These are phyloP conservation scores for Reinhardtius hippoglossoides DNA, from an alignment of 2,113 vertebrate genomes.

Conservation along the genomic window DNA sequence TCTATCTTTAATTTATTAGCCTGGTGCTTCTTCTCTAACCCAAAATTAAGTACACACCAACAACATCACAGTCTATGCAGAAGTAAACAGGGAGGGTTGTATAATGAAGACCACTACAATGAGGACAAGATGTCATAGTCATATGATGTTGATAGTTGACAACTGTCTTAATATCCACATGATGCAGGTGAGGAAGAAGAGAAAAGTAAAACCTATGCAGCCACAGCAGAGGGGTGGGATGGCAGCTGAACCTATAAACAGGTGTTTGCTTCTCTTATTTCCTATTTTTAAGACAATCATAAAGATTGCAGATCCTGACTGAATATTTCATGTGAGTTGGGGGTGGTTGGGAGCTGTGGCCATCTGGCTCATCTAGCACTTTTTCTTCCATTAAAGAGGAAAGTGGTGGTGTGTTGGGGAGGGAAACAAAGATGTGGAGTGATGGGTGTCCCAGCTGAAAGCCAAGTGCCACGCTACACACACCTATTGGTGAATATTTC, in stretches of 20 bases:
- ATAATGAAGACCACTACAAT: background rate
- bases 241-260: background rate
- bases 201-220: background rate
- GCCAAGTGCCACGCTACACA: constrained; percentile 4
- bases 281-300: constrained; percentile 76
- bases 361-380: constrained; percentile 74
- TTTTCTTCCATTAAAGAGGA: constrained; percentile 54
- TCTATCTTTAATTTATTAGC: constrained; percentile 2
- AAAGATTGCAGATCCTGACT: constrained; percentile 75
- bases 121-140: background rate
- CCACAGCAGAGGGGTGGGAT: background rate
- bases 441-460: constrained; percentile 36
- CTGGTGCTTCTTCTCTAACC: background rate
- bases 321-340: constrained; percentile 76
- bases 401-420: constrained; percentile 21
- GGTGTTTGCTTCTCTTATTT: constrained; percentile 57
- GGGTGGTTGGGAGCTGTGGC: constrained; percentile 54
- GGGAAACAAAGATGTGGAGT: constrained; percentile 37
- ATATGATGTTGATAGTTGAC: background rate
- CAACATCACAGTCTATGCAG: background rate
- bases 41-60: background rate
- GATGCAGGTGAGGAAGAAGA: background rate
- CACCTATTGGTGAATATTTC: constrained; percentile 74
- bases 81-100: too few relatives aligned
- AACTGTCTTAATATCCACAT: background rate